A percentile compares a stretch with the other conserved stretches of the same genome.
Conservation (phyloP, 2,797 vertebrate species). For the Muraenolepis orangiensis region DNA sequence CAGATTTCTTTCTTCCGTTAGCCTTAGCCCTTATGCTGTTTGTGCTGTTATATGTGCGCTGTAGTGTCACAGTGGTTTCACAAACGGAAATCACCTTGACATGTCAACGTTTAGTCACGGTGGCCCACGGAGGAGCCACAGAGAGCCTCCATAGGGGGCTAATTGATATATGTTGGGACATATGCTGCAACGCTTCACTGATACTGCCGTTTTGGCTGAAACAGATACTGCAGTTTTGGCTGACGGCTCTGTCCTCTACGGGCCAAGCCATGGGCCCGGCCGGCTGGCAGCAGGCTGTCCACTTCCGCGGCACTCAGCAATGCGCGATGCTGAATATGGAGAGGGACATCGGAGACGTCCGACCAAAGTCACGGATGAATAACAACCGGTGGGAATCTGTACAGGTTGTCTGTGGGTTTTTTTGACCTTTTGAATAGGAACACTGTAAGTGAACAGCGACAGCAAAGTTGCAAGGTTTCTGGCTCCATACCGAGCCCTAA, state of each 20-base stretch:
- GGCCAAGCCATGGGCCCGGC: background rate
- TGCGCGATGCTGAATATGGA: background rate
- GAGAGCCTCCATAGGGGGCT: background rate
- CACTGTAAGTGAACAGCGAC: too few relatives aligned
- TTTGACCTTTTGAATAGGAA: too few relatives aligned
- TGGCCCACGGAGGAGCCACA: background rate
- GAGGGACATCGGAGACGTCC: background rate
- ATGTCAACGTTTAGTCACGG: background rate
- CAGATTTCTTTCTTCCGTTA: too few relatives aligned
- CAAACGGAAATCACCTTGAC: background rate
- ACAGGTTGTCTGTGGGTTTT: background rate
- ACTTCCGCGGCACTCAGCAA: background rate
- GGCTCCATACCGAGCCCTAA: too few relatives aligned
- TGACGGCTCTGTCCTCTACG: background rate
- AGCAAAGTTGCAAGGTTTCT: too few relatives aligned
- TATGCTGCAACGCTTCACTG: constrained; percentile 1
- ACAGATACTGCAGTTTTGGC: background rate
- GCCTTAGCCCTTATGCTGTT: background rate
- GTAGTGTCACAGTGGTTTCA: background rate
- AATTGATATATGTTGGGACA: background rate
- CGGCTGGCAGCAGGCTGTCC: background rate
- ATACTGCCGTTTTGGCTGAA: background rate
- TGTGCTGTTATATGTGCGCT: background rate
- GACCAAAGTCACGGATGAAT: background rate
- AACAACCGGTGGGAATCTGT: background rate